phyloP scores from a whole-genome alignment of 2,888 invertebrate genomes.

The Brachyopa scutellaris region DNA sequence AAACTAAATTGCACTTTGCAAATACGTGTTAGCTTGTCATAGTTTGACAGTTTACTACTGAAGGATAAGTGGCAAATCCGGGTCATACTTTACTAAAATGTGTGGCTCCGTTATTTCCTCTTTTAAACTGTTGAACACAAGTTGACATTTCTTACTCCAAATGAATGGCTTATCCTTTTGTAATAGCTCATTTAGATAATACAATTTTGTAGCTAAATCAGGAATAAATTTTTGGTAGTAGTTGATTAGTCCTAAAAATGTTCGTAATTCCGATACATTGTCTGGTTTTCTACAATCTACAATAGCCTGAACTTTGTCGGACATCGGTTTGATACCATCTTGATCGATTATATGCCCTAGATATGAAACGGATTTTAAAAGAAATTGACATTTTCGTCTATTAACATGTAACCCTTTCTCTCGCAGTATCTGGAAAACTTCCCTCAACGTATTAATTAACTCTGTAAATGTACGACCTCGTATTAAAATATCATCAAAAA shows the following conservation, averaged over 20 bases:
- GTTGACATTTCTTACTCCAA: conserved; percentile 74
- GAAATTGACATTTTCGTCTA: conserved; percentile 6
- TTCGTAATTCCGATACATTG: conserved; percentile 61
- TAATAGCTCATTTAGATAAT: conserved; percentile 52
- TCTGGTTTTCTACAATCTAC: conserved; percentile 71
- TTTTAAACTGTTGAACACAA: conserved; percentile 75
- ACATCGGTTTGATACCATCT: conserved; percentile 69
- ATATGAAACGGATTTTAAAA: conserved; percentile 36
- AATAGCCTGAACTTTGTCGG: conserved; percentile 74
- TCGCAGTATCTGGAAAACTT: conserved; percentile 8
- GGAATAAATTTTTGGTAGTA: too few species aligned
- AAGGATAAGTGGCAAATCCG: conserved; percentile 41
- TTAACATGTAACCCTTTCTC: conserved; percentile 7
- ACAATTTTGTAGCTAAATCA: conserved; percentile 53
- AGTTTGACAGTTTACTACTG: too few species aligned
- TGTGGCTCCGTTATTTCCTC: conserved; percentile 62
- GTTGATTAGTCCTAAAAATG: conserved; percentile 47
- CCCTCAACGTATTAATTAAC: conserved; percentile 32
- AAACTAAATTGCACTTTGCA: too few species aligned
- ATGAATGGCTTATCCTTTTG: conserved; percentile 65
- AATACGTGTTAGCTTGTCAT: too few species aligned
- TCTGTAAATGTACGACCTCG: not conserved
- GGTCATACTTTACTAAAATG: conserved; percentile 57
- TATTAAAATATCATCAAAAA: conserved; percentile 35
- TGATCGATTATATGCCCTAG: conserved; percentile 50